Conservation (phyloP, 2,797 vertebrate species). For the Chaetodon trifasciatus region DNA sequence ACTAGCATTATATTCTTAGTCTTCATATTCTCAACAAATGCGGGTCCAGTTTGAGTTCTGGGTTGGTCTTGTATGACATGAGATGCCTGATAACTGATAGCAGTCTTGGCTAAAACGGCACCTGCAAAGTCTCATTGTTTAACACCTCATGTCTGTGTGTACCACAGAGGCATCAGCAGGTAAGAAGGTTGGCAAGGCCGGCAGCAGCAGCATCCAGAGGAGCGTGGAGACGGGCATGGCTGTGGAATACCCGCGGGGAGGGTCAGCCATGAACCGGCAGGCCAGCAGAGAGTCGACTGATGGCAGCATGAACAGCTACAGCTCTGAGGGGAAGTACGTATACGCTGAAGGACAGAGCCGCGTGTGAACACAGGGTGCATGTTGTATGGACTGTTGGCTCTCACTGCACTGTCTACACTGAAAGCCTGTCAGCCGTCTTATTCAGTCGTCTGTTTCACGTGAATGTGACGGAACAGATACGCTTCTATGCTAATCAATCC, state of each 20-base stretch:
- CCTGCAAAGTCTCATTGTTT: neutral
- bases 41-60: neutral
- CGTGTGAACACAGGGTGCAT: neutral
- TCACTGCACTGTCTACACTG: no score
- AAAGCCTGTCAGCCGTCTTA: no score
- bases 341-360: neutral
- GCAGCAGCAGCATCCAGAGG: constrained; percentile 94
- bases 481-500: no score
- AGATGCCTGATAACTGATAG: constrained; percentile 54
- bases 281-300: constrained; percentile 97
- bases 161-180: constrained; percentile 54
- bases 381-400: neutral
- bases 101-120: neutral
- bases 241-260: constrained; percentile 91
- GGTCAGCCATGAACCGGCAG: constrained; percentile 93
- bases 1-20: neutral
- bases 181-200: constrained; percentile 83
- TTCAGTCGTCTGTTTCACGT: no score
- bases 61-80: constrained; percentile 8
- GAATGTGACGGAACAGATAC: no score
- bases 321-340: constrained; percentile 99
- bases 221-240: constrained; percentile 99
- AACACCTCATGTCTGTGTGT: constrained; percentile 26
- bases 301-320: constrained; percentile 98
- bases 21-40: neutral